These are phyloP conservation scores for Pangasianodon gigas DNA, from an alignment of 2,113 vertebrate species.

Conservation along the genomic window DNA sequence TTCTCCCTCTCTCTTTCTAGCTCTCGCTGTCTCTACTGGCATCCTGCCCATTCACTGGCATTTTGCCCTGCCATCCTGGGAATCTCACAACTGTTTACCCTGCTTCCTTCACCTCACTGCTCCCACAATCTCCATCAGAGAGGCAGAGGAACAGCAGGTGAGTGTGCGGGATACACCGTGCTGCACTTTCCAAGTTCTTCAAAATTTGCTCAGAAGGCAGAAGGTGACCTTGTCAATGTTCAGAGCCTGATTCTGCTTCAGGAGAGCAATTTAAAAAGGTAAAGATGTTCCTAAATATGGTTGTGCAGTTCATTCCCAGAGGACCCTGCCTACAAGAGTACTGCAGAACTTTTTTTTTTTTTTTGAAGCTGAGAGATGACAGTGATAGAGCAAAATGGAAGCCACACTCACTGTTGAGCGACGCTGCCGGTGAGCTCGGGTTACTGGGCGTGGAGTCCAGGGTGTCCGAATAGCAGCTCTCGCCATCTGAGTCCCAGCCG, in stretches of 20 bases:
- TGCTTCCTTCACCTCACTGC: constrained; percentile 50
- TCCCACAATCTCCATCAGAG: constrained; percentile 26
- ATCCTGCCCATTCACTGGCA: constrained; percentile 67
- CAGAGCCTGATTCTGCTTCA: background rate
- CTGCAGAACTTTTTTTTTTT: background rate
- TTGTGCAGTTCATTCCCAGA: constrained; percentile 21
- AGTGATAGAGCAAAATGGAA: background rate
- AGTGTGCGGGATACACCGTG: background rate
- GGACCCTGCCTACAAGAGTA: background rate
- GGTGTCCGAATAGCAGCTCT: constrained; percentile 78
- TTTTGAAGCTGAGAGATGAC: background rate
- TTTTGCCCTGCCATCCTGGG: constrained; percentile 69
- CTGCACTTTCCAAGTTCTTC: background rate
- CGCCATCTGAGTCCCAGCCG: constrained; percentile 87
- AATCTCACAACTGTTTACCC: constrained; percentile 71
- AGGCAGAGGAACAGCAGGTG: constrained; percentile 14
- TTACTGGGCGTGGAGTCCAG: constrained; percentile 75
- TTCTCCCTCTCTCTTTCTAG: background rate
- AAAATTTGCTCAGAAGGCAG: background rate
- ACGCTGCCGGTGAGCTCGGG: constrained; percentile 70
- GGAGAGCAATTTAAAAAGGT: background rate
- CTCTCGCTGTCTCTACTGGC: constrained; percentile 58
- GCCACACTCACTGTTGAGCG: constrained; percentile 83
- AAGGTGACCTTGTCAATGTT: constrained; percentile 8
- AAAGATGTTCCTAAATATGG: constrained; percentile 23